Evolutionary conservation across 1,140 invertebrate genomes (phyloP), one percentile per base, ranked within the genome.

Genomic region (Oppia nitens): DNA sequence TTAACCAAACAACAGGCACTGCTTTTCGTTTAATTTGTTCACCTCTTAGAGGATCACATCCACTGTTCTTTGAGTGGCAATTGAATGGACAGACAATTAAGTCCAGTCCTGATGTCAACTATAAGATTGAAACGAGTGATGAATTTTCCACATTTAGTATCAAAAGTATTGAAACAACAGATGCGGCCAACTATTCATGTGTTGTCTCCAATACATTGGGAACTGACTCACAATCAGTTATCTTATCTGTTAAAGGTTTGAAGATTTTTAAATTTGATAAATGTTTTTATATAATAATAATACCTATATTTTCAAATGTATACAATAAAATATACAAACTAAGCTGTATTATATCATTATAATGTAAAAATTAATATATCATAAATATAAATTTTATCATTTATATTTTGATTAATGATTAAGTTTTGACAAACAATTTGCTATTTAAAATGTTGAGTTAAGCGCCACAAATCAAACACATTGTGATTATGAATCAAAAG

Each of bases 111-210:
- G 24, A 48, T 24, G 17, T 17, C 1, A 50, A 26, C 27, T 53
- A 53, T 17, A 28, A 53, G 2, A 27, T 59, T n/a, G 55, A 62
- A 40, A 26, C 25, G 17, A 49, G 50, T 23, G 60, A 62, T 49
- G 49, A 60, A 27, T 57, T 49, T 50, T 50, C 56, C 14, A 40
- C 26, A 6, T 48, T 57, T 21, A 24, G 45, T 20, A 14, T 57
- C 14, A 12, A 14, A 14, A 29, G 50, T 23, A 26, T 57, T 20
- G n/a, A 20, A 6, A 23, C 9, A 20, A 6, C 2, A 1, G 56
- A 57, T 52, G 48, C 56, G n/a, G 56, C n/a, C 9, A 57, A 57
- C 21, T 57, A 57, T 52, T 49, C 56, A 20, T 57, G 56, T 57
- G 1, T 50, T 3, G 56, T 50, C 2, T n/a, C 4, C 1, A 57